Conservation (phyloP, 2,113 vertebrate species). For the Pachyramphus minor region DNA sequence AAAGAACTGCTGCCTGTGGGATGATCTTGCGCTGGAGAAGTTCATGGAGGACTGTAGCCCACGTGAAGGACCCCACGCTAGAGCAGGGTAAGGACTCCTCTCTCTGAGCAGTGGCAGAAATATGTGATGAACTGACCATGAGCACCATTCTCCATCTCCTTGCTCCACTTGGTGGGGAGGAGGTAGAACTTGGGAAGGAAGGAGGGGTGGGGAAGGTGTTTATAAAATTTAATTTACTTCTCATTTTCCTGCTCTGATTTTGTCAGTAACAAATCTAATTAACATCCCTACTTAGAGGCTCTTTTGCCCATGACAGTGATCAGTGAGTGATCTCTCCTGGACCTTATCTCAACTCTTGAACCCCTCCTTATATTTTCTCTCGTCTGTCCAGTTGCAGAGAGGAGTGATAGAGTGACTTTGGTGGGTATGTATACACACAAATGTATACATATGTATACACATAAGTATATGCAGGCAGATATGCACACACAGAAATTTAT, state of each 20-base stretch:
- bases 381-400: background rate
- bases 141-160: background rate
- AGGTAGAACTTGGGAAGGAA: background rate
- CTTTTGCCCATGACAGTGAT: background rate
- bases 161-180: background rate
- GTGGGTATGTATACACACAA: background rate
- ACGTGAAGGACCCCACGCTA: background rate
- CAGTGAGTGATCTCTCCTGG: background rate
- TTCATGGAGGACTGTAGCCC: background rate
- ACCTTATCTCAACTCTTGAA: background rate
- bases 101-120: background rate
- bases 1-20: background rate
- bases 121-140: background rate
- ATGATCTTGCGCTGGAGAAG: background rate
- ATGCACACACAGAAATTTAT: background rate
- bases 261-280: background rate
- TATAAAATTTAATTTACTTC: background rate
- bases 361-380: background rate
- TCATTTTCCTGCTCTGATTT: background rate
- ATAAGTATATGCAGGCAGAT: background rate
- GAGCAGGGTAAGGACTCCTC: background rate
- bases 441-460: background rate
- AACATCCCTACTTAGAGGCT: background rate
- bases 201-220: background rate
- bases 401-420: background rate